Base-by-base conservation (phyloP, 2,113 vertebrate genomes). In the Brachirus orientalis region DNA sequence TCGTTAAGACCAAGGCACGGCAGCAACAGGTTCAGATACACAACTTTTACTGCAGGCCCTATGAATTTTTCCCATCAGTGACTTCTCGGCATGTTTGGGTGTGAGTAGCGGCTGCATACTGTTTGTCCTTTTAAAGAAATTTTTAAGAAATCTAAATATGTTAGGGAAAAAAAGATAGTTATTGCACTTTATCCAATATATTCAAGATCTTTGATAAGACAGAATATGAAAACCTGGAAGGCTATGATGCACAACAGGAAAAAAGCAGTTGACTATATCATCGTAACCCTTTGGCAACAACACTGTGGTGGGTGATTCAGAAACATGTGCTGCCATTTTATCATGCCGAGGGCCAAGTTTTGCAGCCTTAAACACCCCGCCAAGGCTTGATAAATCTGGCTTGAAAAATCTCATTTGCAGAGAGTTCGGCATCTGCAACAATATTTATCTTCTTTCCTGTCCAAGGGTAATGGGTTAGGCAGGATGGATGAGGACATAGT, bases 391-490 rank as follows among this genome's bases (percentile, higher is more conserved):
- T 90, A 86, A 87, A 89, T 91, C 88, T 89, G 90, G 86, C 89
- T 88, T 84, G 81, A 86, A 88, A 88, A 89, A 88, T 82, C 86
- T 92, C 86, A 90, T 92, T 92, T 92, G 90, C 73, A 73, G 88
- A 85, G 84, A 90, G 84, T 92, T 93, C 94, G 93, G 94, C 95
- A 95, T 89, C 92, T 94, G 91, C 92, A 95, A 94, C 95, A 95
- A 93, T 95, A 94, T 95, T 95, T 95, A 95, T 95, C 94, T 95
- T 95, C 95, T 95, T 97, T 91, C 92, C 94, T 92, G 93, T 93
- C 89, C 93, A 93, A 91, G 93, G 93, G 94, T 96, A 94, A 94
- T 93, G 94, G 91, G 93, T 94, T 95, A 92, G 92, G 91, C 93
- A 94, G 94, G 95, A 96, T 96, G 93, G 91, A 94, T 94, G 93